These are phyloP conservation scores for Gobionotothen gibberifrons DNA, from an alignment of 2,797 vertebrate species.

Conservation along the genomic window DNA sequence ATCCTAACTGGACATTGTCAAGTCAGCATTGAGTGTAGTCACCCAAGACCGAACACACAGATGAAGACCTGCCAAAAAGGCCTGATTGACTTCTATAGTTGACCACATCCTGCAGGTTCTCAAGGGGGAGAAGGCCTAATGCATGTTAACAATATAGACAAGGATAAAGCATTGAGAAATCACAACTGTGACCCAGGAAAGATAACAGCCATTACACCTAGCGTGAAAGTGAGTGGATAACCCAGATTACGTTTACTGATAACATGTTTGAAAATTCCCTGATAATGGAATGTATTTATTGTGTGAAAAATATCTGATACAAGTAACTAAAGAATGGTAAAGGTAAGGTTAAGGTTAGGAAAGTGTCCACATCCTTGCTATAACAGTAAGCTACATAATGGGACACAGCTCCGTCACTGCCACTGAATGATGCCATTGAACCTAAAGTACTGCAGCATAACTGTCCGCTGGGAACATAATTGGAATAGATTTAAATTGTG, in stretches of 20 bases:
- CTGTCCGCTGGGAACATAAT: conserved; percentile 6
- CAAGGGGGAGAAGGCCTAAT: neutral
- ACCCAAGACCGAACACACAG: neutral
- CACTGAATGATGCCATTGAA: conserved; percentile 12
- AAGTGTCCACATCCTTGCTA: neutral
- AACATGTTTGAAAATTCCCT: neutral
- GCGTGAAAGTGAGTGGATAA: neutral
- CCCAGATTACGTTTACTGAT: neutral
- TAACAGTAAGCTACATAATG: conserved; percentile 8
- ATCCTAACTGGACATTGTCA: neutral
- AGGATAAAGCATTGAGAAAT: neutral
- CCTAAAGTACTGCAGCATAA: conserved; percentile 18
- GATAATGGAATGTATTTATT: neutral
- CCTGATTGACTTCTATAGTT: neutral
- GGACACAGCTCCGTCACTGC: neutral
- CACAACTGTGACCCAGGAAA: neutral
- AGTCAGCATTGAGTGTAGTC: neutral
- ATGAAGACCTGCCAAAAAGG: neutral
- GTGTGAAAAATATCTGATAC: neutral
- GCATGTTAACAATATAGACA: neutral
- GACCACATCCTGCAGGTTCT: neutral
- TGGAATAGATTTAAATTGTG: too few relatives aligned
- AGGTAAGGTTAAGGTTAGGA: neutral
- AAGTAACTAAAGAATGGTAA: neutral
- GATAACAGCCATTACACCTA: neutral